Evolutionary conservation across 2,113 vertebrate genomes (phyloP).

Genomic region (Orthochromis malagaraziensis): DNA sequence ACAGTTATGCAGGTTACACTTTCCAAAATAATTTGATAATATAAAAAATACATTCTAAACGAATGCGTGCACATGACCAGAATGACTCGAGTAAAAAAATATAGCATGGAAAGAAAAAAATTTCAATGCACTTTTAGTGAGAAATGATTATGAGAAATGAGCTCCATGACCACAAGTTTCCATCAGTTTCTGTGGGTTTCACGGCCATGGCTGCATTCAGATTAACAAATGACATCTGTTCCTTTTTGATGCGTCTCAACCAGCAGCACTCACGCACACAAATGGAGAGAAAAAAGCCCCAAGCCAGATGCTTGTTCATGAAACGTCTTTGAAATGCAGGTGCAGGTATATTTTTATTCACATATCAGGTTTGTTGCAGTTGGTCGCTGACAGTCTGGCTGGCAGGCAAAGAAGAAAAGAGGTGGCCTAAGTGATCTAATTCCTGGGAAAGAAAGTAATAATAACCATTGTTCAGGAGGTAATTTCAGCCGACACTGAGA

Average conservation of each 20-base stretch:
- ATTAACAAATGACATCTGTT: not conserved
- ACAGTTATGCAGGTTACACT: not conserved
- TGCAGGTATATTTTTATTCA: not conserved
- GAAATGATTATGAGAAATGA: not conserved
- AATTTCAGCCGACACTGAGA: not conserved
- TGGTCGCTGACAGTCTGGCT: not conserved
- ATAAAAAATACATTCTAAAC: not conserved
- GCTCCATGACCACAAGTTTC: not conserved
- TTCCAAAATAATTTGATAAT: not conserved
- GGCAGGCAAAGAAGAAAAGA: not conserved
- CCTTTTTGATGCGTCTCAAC: not conserved
- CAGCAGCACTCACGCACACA: not conserved
- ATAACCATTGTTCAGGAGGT: not conserved
- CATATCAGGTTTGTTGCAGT: not conserved
- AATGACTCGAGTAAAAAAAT: not conserved
- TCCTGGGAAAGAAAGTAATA: not conserved
- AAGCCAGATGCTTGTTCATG: not conserved
- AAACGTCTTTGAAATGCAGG: not conserved
- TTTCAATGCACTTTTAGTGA: not conserved
- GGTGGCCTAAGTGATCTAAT: not conserved
- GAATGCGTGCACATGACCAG: not conserved
- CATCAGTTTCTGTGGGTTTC: not conserved
- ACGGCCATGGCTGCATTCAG: not conserved
- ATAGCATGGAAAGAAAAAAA: not conserved
- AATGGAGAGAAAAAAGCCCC: not conserved